Conservation (phyloP, 2,888 invertebrate species). For the Mesodorylaimus sp. region DNA sequence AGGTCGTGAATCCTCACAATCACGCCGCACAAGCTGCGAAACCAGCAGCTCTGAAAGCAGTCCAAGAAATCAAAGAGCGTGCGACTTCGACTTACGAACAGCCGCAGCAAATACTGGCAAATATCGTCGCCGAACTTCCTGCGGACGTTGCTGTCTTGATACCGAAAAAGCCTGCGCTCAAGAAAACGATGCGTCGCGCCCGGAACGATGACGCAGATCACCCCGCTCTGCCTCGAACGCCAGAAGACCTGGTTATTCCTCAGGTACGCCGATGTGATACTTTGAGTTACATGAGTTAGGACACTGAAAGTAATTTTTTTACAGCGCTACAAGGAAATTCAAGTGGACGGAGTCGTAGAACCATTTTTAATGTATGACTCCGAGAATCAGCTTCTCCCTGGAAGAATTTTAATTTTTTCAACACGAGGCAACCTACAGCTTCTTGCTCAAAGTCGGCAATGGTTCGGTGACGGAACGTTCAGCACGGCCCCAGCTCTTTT, state of each 20-base stretch:
- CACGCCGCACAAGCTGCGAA: background rate
- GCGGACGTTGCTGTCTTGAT: background rate
- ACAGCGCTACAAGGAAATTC: background rate
- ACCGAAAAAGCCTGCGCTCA: background rate
- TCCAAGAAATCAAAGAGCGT: background rate
- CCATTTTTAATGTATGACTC: too few species aligned
- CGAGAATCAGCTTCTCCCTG: background rate
- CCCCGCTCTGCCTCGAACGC: background rate
- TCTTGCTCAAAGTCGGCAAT: background rate
- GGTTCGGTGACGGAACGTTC: conserved; percentile 1
- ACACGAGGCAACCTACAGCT: background rate
- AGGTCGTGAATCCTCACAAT: background rate
- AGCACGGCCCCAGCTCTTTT: background rate
- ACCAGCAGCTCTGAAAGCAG: background rate
- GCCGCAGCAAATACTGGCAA: background rate
- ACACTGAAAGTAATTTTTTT: too few species aligned
- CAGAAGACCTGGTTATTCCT: background rate
- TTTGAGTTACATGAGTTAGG: too few species aligned
- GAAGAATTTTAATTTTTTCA: background rate
- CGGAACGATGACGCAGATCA: background rate
- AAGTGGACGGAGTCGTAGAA: too few species aligned
- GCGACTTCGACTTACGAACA: background rate
- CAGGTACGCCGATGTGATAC: too few species aligned
- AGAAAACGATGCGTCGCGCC: background rate
- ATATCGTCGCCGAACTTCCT: background rate